These are phyloP conservation scores for Solea solea DNA, from an alignment of 2,113 vertebrate species.

Conservation along the genomic window DNA sequence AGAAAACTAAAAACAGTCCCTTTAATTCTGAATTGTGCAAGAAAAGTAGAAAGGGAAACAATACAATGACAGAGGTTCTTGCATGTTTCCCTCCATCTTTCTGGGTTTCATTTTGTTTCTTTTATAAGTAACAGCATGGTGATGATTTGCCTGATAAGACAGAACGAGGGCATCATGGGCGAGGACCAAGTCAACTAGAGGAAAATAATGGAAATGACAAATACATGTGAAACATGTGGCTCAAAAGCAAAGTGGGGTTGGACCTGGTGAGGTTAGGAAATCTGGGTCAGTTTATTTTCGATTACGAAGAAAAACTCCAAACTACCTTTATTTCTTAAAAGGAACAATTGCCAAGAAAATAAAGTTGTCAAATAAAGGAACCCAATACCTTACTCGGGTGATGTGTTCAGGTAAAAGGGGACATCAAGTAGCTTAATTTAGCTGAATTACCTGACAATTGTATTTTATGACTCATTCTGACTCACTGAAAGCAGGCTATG, in stretches of 20 bases:
- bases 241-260: neutral
- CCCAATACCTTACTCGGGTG: no score
- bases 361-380: neutral
- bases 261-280: neutral
- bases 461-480: neutral
- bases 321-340: no score
- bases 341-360: no score
- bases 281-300: no score
- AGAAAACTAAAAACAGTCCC: constrained; percentile 4
- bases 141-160: constrained; percentile 44
- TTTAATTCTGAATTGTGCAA: constrained; percentile 26
- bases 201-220: constrained; percentile 11
- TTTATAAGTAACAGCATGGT: no score
- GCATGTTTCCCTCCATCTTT: constrained; percentile 35
- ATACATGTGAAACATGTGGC: constrained; percentile 5
- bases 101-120: constrained; percentile 57
- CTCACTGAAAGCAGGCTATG: neutral
- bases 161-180: constrained; percentile 20
- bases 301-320: no score
- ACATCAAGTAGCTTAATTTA: neutral
- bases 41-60: constrained; percentile 18
- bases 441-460: neutral
- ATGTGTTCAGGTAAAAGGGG: no score
- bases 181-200: constrained; percentile 7
- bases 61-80: constrained; percentile 15